Percentiles rank a stretch among this genome's conserved stretches.
phyloP scores from a whole-genome alignment of 2,113 vertebrate species.

The Oceanites oceanicus region DNA sequence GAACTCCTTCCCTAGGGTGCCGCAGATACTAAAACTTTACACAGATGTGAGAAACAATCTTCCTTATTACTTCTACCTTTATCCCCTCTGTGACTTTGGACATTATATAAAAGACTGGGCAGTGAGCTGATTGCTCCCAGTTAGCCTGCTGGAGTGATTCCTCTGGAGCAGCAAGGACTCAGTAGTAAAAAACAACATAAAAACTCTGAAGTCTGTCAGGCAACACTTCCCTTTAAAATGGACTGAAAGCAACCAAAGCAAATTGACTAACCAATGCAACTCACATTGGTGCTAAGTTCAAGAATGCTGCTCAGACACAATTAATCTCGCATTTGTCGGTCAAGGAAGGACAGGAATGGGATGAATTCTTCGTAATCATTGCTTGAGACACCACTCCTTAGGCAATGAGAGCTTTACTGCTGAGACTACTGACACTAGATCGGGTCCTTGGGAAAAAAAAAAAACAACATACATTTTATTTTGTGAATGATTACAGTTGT shows the following conservation, averaged over 20 bases:
- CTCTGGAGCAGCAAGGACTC: not conserved
- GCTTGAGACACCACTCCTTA: not conserved
- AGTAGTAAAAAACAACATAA: not conserved
- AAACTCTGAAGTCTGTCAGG: not conserved
- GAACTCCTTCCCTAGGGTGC: not conserved
- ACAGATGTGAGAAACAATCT: not conserved
- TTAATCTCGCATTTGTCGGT: not conserved
- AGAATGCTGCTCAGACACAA: not conserved
- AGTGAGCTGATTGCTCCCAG: not conserved
- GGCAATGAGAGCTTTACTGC: not conserved
- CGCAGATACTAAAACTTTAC: not conserved
- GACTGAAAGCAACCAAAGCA: not conserved
- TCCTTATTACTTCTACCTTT: not conserved
- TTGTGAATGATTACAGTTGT: constrained; percentile 2
- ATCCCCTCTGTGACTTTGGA: not conserved
- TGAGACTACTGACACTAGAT: not conserved
- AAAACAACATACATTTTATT: not conserved
- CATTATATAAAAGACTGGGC: not conserved
- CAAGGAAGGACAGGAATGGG: not conserved
- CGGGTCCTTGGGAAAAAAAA: not conserved
- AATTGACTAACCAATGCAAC: not conserved
- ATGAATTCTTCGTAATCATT: not conserved
- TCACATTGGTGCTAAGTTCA: not conserved
- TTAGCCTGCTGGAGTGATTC: not conserved
- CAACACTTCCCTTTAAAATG: not conserved